Conservation (phyloP, 2,888 invertebrate species). For the Drosophila anomalata region DNA sequence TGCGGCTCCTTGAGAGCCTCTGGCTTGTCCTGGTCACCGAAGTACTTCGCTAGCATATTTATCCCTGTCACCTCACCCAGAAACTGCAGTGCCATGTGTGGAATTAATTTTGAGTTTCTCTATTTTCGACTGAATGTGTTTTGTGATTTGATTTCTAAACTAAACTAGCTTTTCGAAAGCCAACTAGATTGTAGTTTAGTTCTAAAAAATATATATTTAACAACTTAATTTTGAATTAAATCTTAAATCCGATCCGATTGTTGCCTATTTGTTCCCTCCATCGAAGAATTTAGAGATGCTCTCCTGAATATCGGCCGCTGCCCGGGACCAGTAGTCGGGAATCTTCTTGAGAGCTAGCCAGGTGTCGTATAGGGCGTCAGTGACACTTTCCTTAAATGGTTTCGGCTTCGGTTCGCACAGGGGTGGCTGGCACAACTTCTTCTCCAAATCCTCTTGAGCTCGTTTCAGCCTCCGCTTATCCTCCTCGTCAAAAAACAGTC, state of each 20-base stretch:
- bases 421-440: slow-evolving; percentile 23
- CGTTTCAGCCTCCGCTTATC: slow-evolving; percentile 34
- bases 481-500: slow-evolving; percentile 26
- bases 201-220: too few species aligned
- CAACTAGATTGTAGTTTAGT: background rate
- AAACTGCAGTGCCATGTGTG: slow-evolving; percentile 6
- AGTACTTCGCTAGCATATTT: slow-evolving; percentile 17
- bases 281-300: slow-evolving; percentile 28
- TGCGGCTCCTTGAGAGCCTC: background rate
- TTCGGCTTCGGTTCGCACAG: slow-evolving; percentile 33
- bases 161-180: slow-evolving; percentile 9
- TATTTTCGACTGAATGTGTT: background rate
- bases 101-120: slow-evolving; percentile 42
- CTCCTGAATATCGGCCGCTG: slow-evolving; percentile 1
- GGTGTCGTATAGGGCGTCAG: slow-evolving; percentile 40
- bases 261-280: slow-evolving; percentile 38
- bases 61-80: slow-evolving; percentile 33
- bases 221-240: background rate
- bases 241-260: too few species aligned
- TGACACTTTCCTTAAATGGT: slow-evolving; percentile 29
- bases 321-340: slow-evolving; percentile 43
- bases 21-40: slow-evolving; percentile 34
- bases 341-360: slow-evolving; percentile 25
- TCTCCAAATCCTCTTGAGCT: slow-evolving; percentile 27
- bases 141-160: background rate